Conservation (phyloP, 2,888 invertebrate species). For the Dendrolimus pini region DNA sequence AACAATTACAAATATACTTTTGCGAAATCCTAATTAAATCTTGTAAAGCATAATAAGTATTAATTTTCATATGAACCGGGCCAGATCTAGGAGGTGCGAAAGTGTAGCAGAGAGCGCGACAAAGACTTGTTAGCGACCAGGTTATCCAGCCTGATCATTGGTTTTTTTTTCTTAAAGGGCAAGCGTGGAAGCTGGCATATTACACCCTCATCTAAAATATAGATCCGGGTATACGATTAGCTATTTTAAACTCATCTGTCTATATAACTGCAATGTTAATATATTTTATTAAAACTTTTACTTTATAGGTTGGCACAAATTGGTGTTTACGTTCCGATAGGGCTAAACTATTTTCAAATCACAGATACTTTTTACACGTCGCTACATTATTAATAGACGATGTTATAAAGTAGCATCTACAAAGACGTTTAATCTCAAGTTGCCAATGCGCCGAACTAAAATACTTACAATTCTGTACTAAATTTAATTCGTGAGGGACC, state of each 20-base stretch:
- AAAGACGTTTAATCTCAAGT: constrained; percentile 24
- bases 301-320: constrained; percentile 53
- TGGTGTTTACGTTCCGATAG: constrained; percentile 40
- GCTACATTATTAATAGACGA: constrained; percentile 29
- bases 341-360: constrained; percentile 38
- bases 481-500: constrained; percentile 47
- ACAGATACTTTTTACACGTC: constrained; percentile 30
- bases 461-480: constrained; percentile 40
- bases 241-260: too few relatives aligned
- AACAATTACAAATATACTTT: constrained; percentile 4
- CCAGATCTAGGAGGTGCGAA: too few relatives aligned
- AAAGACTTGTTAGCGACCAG: too few relatives aligned
- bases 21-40: too few relatives aligned
- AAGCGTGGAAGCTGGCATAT: too few relatives aligned
- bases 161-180: too few relatives aligned
- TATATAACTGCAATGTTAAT: background rate
- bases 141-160: too few relatives aligned
- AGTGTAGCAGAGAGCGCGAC: too few relatives aligned
- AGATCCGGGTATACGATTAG: too few relatives aligned
- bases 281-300: constrained; percentile 16
- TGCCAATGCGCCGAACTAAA: constrained; percentile 48
- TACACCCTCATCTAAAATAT: too few relatives aligned
- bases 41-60: too few relatives aligned
- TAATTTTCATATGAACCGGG: too few relatives aligned
- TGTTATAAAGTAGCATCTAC: constrained; percentile 5